phyloP scores from a whole-genome alignment of 2,113 vertebrate species.

The Murina feae region DNA sequence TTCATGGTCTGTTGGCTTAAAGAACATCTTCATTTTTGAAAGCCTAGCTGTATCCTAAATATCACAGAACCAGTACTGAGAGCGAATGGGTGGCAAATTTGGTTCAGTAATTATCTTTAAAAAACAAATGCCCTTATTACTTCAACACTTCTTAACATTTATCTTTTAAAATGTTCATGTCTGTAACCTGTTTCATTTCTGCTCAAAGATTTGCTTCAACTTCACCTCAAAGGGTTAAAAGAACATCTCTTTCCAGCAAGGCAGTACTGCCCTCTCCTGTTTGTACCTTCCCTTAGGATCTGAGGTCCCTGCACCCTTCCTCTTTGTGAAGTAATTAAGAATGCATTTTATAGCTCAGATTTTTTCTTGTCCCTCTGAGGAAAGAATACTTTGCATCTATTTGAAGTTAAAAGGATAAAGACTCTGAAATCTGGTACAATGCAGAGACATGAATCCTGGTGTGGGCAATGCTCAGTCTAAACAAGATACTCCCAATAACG shows the following conservation, averaged over 20 bases:
- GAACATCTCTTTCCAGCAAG: neutral
- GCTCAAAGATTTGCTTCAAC: neutral
- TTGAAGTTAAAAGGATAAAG: conserved; percentile 1
- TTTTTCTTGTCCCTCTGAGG: neutral
- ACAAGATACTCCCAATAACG: neutral
- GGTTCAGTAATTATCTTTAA: neutral
- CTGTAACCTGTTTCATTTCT: neutral
- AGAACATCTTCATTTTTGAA: conserved; percentile 13
- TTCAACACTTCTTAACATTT: neutral
- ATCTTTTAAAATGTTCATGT: neutral
- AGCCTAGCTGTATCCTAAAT: neutral
- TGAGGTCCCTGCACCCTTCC: neutral
- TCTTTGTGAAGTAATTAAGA: conserved; percentile 1
- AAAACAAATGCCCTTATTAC: neutral
- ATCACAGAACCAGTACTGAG: neutral
- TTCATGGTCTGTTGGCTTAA: neutral
- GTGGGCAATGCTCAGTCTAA: neutral
- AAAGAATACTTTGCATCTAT: neutral
- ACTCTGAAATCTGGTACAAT: neutral
- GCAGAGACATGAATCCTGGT: neutral
- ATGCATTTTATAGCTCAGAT: neutral
- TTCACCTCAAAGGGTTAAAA: neutral
- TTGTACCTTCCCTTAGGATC: neutral
- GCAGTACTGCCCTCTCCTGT: neutral
- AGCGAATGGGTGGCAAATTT: neutral